phyloP scores from a whole-genome alignment of 1,140 invertebrate species.

The Scaptomyza montana region DNA sequence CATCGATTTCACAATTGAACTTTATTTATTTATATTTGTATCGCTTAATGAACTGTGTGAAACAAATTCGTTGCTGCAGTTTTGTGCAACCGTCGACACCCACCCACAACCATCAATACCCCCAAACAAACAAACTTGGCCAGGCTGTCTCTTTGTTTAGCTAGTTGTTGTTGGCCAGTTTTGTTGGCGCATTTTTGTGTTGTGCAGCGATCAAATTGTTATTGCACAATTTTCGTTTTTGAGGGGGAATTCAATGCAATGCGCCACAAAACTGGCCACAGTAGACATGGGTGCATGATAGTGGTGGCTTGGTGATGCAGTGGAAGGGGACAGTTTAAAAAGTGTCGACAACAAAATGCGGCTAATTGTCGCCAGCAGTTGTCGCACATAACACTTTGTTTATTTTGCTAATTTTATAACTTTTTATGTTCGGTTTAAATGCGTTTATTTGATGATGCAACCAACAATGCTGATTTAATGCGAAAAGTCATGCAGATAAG shows the following conservation, averaged over 20 bases:
- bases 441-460: constrained; percentile 6
- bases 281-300: neutral
- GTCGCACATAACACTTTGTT: constrained; percentile 79
- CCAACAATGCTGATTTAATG: constrained; percentile 13
- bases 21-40: constrained; percentile 77
- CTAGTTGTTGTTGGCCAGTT: constrained; percentile 35
- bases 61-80: constrained; percentile 52
- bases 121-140: constrained; percentile 39
- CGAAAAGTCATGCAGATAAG: neutral
- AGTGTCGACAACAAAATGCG: constrained; percentile 72
- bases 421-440: constrained; percentile 35
- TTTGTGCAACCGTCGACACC: constrained; percentile 49
- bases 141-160: constrained; percentile 31
- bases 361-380: constrained; percentile 74
- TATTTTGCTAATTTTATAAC: constrained; percentile 71
- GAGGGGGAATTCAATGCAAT: constrained; percentile 67
- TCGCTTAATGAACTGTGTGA: constrained; percentile 78
- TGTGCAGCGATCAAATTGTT: constrained; percentile 77
- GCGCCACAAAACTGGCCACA: constrained; percentile 39
- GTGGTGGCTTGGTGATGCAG: neutral
- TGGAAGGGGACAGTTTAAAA: constrained; percentile 12
- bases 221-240: constrained; percentile 70
- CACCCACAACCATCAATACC: constrained; percentile 22
- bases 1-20: constrained; percentile 72
- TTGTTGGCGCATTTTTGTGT: constrained; percentile 59